Conservation (phyloP, 2,888 invertebrate species). For the Neoascia interrupta region DNA sequence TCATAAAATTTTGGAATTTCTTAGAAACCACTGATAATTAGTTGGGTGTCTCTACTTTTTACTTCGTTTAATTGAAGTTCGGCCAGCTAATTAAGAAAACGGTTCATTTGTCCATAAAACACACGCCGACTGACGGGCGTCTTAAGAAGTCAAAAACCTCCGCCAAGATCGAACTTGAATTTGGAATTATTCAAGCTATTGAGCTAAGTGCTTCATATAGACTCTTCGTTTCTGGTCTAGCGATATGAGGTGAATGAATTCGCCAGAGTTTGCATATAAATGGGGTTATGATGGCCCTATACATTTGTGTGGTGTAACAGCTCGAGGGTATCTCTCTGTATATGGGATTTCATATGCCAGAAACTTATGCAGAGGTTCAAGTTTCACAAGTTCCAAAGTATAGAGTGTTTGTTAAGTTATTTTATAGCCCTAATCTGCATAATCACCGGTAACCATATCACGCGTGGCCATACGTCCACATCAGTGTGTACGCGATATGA, state of each 20-base stretch:
- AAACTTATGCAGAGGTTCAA: constrained; percentile 12
- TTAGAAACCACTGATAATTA: constrained; percentile 6
- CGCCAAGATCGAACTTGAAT: constrained; percentile 3
- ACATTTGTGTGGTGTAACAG: neutral
- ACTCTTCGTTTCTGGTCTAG: neutral
- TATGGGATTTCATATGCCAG: neutral
- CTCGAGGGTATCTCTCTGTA: neutral
- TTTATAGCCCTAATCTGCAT: constrained; percentile 40
- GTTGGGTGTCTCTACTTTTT: no score
- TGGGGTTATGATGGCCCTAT: neutral
- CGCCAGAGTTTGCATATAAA: neutral
- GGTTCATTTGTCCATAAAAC: neutral
- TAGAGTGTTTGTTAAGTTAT: constrained; percentile 15
- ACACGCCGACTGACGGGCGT: neutral
- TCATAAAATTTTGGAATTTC: neutral
- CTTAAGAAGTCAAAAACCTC: constrained; percentile 9
- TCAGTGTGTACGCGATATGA: neutral
- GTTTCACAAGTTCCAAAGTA: constrained; percentile 30
- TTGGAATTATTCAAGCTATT: neutral
- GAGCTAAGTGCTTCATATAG: neutral
- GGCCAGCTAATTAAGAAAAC: neutral
- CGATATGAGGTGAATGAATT: constrained; percentile 15
- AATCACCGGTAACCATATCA: constrained; percentile 20
- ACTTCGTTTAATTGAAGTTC: neutral
- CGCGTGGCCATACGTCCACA: constrained; percentile 5